Conservation (phyloP, 2,797 vertebrate species). For the Sebastes wilsoni region DNA sequence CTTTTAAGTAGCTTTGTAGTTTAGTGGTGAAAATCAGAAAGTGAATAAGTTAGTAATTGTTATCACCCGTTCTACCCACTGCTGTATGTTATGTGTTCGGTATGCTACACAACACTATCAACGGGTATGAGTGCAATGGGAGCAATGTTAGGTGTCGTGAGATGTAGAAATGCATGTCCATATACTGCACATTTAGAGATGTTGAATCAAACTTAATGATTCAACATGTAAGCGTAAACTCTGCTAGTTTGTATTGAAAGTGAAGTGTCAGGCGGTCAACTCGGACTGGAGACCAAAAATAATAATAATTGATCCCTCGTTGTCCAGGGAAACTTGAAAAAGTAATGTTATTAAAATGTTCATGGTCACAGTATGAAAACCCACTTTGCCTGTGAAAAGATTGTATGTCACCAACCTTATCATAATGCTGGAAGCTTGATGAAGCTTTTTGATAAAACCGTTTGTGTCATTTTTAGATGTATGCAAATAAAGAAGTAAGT, state of each 20-base stretch:
- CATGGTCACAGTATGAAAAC: conserved; percentile 4
- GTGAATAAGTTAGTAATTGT: background rate
- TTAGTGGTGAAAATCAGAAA: background rate
- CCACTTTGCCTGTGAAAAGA: conserved; percentile 1
- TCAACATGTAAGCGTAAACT: background rate
- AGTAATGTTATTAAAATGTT: background rate
- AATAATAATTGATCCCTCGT: background rate
- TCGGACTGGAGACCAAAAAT: background rate
- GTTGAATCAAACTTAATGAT: background rate
- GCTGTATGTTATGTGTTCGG: background rate
- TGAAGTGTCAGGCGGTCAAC: background rate
- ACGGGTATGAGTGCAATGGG: background rate
- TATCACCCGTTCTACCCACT: background rate
- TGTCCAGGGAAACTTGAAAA: conserved; percentile 9
- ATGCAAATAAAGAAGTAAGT: conserved; percentile 30
- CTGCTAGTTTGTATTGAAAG: background rate
- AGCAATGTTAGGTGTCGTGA: background rate
- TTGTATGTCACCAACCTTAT: background rate
- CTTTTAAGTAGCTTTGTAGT: background rate
- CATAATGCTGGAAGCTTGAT: conserved; percentile 9
- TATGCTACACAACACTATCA: background rate
- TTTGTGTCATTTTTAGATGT: conserved; percentile 22
- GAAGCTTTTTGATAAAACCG: conserved; percentile 8
- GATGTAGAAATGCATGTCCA: background rate
- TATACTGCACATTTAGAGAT: background rate